Evolutionary conservation across 2,888 invertebrate genomes (phyloP).

Genomic region (Drosophila limbata): DNA sequence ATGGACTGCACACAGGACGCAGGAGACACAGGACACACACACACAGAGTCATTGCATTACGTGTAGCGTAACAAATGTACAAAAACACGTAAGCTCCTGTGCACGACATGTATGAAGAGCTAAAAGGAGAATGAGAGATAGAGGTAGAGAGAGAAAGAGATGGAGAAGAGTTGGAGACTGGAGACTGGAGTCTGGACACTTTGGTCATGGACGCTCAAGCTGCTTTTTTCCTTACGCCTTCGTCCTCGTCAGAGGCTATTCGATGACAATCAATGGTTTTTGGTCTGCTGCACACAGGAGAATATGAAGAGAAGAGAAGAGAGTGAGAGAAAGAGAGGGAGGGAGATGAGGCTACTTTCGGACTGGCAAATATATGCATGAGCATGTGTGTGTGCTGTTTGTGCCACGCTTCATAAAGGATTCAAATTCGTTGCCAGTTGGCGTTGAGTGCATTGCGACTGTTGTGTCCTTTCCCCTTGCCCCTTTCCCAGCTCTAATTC

Average conservation of each 20-base stretch:
- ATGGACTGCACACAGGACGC: slow-evolving; percentile 58
- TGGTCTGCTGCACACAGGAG: slow-evolving; percentile 81
- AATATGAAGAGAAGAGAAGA: slow-evolving; percentile 2
- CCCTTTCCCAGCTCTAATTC: slow-evolving; percentile 67
- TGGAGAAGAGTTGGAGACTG: not conserved
- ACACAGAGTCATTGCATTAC: slow-evolving; percentile 69
- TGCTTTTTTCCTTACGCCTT: slow-evolving; percentile 60
- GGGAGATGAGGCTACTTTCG: slow-evolving; percentile 49
- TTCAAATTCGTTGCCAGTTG: slow-evolving; percentile 79
- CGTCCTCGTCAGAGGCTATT: slow-evolving; percentile 58
- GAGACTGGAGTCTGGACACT: slow-evolving; percentile 50
- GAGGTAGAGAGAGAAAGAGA: not conserved
- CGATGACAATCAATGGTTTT: slow-evolving; percentile 85
- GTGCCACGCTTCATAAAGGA: slow-evolving; percentile 83
- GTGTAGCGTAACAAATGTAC: slow-evolving; percentile 80
- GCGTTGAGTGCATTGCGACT: slow-evolving; percentile 71
- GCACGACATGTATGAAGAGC: slow-evolving; percentile 41
- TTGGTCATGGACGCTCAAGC: slow-evolving; percentile 56
- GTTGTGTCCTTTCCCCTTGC: not conserved
- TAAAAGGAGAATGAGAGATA: not conserved
- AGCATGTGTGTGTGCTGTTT: slow-evolving; percentile 60
- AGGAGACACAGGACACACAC: slow-evolving; percentile 32
- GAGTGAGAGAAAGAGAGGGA: not conserved
- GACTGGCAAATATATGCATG: slow-evolving; percentile 66
- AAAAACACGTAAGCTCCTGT: slow-evolving; percentile 73